phyloP scores from a whole-genome alignment of 1,140 invertebrate genomes.

The Wiebesia pumilae region DNA sequence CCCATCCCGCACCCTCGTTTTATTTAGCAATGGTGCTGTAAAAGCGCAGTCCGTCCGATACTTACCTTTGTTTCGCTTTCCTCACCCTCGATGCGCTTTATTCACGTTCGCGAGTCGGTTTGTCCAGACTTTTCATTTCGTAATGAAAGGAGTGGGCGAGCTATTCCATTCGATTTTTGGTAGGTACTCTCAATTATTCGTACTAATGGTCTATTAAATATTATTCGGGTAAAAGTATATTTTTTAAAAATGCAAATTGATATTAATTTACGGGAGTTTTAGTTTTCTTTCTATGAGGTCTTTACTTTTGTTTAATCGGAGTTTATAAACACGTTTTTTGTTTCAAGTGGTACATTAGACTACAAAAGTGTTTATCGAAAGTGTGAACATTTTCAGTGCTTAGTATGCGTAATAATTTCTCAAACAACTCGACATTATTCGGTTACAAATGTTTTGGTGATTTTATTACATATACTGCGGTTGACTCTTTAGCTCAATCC shows the following conservation, averaged over 20 bases:
- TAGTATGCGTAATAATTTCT: not conserved
- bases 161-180: not conserved
- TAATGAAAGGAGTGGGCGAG: slow-evolving; percentile 14
- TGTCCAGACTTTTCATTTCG: slow-evolving; percentile 21
- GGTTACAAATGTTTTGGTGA: not conserved
- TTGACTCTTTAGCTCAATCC: not conserved
- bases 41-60: slow-evolving; percentile 45
- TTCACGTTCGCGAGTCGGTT: not conserved
- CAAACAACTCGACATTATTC: not conserved
- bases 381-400: too few relatives aligned
- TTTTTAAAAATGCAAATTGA: not conserved
- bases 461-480: too few relatives aligned
- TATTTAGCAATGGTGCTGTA: slow-evolving; percentile 1
- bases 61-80: slow-evolving; percentile 35
- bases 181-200: not conserved
- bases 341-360: too few relatives aligned
- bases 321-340: too few relatives aligned
- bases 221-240: not conserved
- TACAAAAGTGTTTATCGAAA: too few relatives aligned
- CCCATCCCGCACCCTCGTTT: not conserved
- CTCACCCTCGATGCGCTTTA: slow-evolving; percentile 15
- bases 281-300: not conserved
- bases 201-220: not conserved
- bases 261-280: not conserved
- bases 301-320: not conserved